A percentile compares a stretch with the other conserved stretches of the same genome.
Evolutionary conservation across 1,140 invertebrate genomes (phyloP).

Genomic region (Pachypeltis micranthus): DNA sequence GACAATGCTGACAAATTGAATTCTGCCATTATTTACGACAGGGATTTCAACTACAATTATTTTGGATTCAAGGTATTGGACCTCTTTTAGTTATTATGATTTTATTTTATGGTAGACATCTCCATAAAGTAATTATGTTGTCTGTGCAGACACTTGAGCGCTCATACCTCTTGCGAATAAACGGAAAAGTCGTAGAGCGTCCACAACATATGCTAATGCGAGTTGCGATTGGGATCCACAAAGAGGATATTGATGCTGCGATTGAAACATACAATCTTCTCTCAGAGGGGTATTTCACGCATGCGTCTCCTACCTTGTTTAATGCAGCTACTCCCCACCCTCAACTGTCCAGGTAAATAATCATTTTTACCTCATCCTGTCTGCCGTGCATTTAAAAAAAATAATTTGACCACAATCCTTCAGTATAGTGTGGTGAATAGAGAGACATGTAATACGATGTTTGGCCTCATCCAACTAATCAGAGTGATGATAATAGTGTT

Average conservation of each 20-base stretch:
- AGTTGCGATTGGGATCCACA: constrained; percentile 92
- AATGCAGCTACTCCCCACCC: constrained; percentile 84
- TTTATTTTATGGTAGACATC: too few relatives aligned
- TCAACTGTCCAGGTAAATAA: constrained; percentile 67
- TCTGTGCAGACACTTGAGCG: constrained; percentile 69
- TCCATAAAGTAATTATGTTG: too few relatives aligned
- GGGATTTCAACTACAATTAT: constrained; percentile 96
- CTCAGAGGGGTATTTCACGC: constrained; percentile 94
- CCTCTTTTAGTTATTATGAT: neutral
- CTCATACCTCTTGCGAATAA: constrained; percentile 88
- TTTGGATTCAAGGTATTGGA: constrained; percentile 90
- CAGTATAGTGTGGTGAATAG: too few relatives aligned
- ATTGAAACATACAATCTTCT: constrained; percentile 96
- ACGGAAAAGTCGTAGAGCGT: constrained; percentile 87
- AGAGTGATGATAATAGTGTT: too few relatives aligned
- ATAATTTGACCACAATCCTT: too few relatives aligned
- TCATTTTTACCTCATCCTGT: too few relatives aligned
- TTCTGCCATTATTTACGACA: constrained; percentile 93
- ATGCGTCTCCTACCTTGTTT: constrained; percentile 95
- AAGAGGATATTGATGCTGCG: constrained; percentile 79
- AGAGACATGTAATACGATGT: too few relatives aligned
- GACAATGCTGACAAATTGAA: constrained; percentile 79
- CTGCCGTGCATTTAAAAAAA: too few relatives aligned
- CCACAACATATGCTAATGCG: constrained; percentile 99
- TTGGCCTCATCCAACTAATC: too few relatives aligned